phyloP scores from a whole-genome alignment of 2,113 vertebrate species.

The Equus przewalskii region DNA sequence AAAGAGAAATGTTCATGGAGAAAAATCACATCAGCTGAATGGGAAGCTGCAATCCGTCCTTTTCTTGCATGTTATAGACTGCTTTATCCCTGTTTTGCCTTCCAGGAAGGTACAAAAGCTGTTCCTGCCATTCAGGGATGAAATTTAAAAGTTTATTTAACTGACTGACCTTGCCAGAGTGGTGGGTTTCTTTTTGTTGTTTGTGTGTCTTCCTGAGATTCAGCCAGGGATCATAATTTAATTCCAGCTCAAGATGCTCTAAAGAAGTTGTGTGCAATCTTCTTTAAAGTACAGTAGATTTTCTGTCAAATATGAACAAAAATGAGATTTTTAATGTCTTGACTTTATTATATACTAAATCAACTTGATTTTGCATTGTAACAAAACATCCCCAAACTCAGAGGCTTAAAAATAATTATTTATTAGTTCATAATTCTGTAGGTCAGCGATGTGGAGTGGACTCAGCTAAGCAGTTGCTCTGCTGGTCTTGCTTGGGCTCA shows the following conservation, averaged over 20 bases:
- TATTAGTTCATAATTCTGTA: neutral
- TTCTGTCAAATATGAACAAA: neutral
- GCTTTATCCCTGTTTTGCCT: neutral
- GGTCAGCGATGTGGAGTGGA: neutral
- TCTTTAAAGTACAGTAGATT: neutral
- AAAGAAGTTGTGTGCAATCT: neutral
- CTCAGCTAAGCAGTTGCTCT: neutral
- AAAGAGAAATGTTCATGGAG: neutral
- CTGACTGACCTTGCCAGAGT: neutral
- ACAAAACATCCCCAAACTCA: neutral
- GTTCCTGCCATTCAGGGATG: neutral
- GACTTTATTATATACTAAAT: neutral
- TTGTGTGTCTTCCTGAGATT: conserved; percentile 13
- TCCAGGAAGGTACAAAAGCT: neutral
- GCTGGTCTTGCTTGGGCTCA: neutral
- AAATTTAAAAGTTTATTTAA: neutral
- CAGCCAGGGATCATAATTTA: neutral
- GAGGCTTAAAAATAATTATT: neutral
- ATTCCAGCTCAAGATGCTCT: neutral
- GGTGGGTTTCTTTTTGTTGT: neutral
- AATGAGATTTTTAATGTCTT: neutral
- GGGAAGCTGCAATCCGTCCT: neutral
- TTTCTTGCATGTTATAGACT: neutral
- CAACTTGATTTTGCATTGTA: neutral
- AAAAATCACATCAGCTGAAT: neutral